Conservation (phyloP, 1,140 invertebrate species). For the Ceratina japonica region DNA sequence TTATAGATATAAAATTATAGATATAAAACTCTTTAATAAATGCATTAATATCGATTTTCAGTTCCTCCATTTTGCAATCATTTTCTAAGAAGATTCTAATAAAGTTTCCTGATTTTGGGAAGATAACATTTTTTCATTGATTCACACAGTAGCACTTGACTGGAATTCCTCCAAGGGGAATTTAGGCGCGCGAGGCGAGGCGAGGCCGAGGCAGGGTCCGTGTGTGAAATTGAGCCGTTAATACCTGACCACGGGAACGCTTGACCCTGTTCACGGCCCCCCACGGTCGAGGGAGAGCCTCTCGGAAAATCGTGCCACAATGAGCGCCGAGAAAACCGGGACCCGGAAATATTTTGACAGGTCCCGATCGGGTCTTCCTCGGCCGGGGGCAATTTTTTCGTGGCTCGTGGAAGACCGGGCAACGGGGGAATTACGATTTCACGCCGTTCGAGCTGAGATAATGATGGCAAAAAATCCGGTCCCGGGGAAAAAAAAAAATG, state of each 20-base stretch:
- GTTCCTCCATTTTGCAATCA: no score
- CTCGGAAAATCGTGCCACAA: slow-evolving; percentile 57
- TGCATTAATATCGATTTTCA: no score
- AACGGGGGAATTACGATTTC: slow-evolving; percentile 62
- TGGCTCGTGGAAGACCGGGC: no score
- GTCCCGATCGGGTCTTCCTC: slow-evolving; percentile 43
- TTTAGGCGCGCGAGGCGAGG: neutral
- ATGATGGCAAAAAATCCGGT: slow-evolving; percentile 32
- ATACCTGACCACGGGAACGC: slow-evolving; percentile 62
- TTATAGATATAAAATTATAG: no score
- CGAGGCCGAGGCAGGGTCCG: slow-evolving; percentile 23
- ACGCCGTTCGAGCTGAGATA: slow-evolving; percentile 64
- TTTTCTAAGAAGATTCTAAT: no score
- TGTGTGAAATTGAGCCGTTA: slow-evolving; percentile 74
- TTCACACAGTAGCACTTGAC: slow-evolving; percentile 55
- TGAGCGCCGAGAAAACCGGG: slow-evolving; percentile 29
- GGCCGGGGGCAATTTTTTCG: neutral
- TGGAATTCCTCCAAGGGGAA: slow-evolving; percentile 42
- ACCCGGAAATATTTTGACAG: slow-evolving; percentile 70
- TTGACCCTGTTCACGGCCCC: slow-evolving; percentile 59
- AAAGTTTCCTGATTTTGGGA: no score
- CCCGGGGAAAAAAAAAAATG: neutral
- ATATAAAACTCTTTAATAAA: no score
- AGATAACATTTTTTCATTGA: neutral
- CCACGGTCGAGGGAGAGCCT: slow-evolving; percentile 38